Evolutionary conservation across 2,888 invertebrate species (phyloP).

Genomic region (Byasa hedistus): DNA sequence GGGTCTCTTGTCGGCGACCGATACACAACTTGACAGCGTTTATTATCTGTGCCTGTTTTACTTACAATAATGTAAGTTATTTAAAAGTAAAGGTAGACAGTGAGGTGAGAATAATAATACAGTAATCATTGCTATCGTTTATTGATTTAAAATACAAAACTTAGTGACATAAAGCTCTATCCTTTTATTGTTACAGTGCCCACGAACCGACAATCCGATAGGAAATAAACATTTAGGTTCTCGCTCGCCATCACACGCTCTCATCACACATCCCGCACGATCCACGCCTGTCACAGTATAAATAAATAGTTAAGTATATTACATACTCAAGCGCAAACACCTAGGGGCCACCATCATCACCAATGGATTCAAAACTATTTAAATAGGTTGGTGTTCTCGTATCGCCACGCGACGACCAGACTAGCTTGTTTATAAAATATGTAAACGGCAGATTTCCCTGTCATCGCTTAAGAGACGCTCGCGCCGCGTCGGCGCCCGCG

Average conservation of each 20-base stretch:
- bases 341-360: conserved; percentile 67
- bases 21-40: too few relatives aligned
- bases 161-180: conserved; percentile 81
- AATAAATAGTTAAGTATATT: conserved; percentile 70
- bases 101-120: conserved; percentile 31
- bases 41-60: too few relatives aligned
- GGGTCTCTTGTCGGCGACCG: too few relatives aligned
- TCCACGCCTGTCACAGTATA: conserved; percentile 58
- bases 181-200: conserved; percentile 81
- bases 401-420: conserved; percentile 45
- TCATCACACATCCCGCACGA: conserved; percentile 51
- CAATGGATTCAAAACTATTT: conserved; percentile 58
- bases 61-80: too few relatives aligned
- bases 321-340: conserved; percentile 65
- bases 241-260: conserved; percentile 55
- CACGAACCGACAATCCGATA: conserved; percentile 80
- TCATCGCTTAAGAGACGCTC: conserved; percentile 32
- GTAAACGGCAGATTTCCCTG: conserved; percentile 52
- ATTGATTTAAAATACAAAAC: conserved; percentile 81
- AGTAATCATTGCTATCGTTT: conserved; percentile 76
- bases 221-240: conserved; percentile 76
- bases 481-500: conserved; percentile 25
- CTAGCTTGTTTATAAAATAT: conserved; percentile 47
- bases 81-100: not conserved
- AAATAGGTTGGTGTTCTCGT: conserved; percentile 57